A percentile compares a stretch with the other conserved stretches of the same genome.
Conservation (phyloP, 2,797 vertebrate genomes). For the Limosa lapponica region DNA sequence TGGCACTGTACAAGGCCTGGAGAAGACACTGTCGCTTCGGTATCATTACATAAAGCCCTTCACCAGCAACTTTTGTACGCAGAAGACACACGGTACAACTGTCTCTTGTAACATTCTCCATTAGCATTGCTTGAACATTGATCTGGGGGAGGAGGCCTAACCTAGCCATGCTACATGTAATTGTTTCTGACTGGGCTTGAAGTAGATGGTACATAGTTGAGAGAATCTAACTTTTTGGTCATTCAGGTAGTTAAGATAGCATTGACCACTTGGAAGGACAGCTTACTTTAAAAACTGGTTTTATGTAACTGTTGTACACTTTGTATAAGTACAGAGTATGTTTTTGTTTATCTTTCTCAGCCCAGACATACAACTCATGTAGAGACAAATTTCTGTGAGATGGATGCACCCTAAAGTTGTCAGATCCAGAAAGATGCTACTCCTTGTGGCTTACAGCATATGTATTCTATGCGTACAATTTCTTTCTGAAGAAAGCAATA, state of each 20-base stretch:
- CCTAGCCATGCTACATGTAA: not conserved
- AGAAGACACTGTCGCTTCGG: not conserved
- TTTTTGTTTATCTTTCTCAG: not conserved
- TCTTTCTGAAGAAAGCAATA: not conserved
- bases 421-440: not conserved
- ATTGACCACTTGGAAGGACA: not conserved
- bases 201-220: not conserved
- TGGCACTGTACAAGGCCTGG: not conserved
- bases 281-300: not conserved
- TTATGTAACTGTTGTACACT: not conserved
- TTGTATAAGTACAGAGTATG: not conserved
- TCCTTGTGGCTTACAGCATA: not conserved
- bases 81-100: not conserved
- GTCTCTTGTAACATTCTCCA: not conserved
- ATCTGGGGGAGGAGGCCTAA: not conserved
- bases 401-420: not conserved
- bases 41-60: not conserved
- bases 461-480: not conserved
- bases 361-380: accelerated
- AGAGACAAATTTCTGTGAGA: not conserved
- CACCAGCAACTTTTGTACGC: not conserved
- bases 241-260: not conserved
- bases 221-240: not conserved
- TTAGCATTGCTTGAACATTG: not conserved
- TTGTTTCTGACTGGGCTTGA: not conserved